Conservation (phyloP, 92 coral and sea anemone genomes). For the Chrysogorgia sp. region DNA sequence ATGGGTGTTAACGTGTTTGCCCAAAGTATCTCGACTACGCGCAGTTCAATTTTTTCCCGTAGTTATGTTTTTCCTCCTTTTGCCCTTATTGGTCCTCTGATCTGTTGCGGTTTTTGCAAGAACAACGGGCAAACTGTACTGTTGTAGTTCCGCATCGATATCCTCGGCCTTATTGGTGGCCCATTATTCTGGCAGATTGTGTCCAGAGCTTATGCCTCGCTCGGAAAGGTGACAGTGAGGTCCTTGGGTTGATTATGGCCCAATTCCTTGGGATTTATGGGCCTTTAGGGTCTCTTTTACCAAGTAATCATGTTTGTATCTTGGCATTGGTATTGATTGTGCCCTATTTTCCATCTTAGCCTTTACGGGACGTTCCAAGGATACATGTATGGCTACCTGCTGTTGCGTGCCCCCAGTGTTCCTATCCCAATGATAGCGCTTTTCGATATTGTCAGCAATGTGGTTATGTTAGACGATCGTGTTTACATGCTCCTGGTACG, state of each 20-base stretch:
- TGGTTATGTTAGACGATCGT: background rate
- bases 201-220: background rate
- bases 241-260: slow-evolving; percentile 50
- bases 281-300: background rate
- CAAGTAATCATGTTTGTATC: too few species aligned
- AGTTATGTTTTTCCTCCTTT: slow-evolving; percentile 55
- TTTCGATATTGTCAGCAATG: slow-evolving; percentile 4
- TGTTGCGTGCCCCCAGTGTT: slow-evolving; percentile 9
- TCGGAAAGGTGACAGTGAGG: background rate
- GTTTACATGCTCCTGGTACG: background rate
- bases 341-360: background rate
- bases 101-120: slow-evolving; percentile 1
- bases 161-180: slow-evolving; percentile 51
- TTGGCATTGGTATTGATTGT: background rate
- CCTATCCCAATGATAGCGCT: background rate
- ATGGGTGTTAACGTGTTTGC: slow-evolving; percentile 46
- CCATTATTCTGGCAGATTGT: slow-evolving; percentile 10
- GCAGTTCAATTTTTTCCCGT: slow-evolving; percentile 5
- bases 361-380: background rate
- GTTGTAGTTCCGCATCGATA: slow-evolving; percentile 31
- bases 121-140: slow-evolving; percentile 37
- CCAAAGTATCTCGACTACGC: slow-evolving; percentile 17
- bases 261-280: slow-evolving; percentile 18
- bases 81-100: slow-evolving; percentile 55
- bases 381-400: slow-evolving; percentile 23